Base-by-base conservation (phyloP, 2,888 invertebrate genomes). In the Alloscopus bannaensis region DNA sequence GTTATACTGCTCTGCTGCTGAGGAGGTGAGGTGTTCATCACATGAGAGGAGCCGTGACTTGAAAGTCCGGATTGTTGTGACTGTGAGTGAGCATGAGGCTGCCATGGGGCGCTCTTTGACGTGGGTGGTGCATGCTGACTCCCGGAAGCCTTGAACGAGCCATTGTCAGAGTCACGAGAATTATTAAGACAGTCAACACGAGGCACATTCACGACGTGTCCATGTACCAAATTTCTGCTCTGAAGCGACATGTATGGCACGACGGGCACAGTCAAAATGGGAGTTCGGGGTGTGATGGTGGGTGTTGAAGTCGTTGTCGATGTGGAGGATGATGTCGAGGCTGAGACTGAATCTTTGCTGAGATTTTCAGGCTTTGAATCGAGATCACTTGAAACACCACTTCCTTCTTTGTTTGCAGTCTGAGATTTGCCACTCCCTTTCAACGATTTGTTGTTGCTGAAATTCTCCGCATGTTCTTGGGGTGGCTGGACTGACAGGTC, bases 251-350 rank as follows among this genome's bases (percentile, higher is more conserved):
- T 84, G 72, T 83, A 85, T 78, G 85, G 84, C 80, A 85, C 83
- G 71, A 84, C 83, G 72, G 86, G 86, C 82, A 86, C 86, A 36
- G 86, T 85, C 45, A 86, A 60, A 55, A 86, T 86, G 2, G 86
- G 84, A 26, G 83, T 75, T 20, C 84, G 70, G 26, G 83, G 75
- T 1, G 78, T 73, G n/a, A 81, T 42, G 0, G 76, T 68, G 1
- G 81, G 66, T 68, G 87, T 79, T 68, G 87, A 66, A 75, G 88
- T 81, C 73, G 87, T 84, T 77, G 87, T 77, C 65, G 83, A 57
- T 6, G 79, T 45, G n/a, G 80, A 40, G 3, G 72, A 20, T 1
- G 73, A 20, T 24, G 81, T 16, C 24, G 77, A 29, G 18, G 75
- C 60, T 8, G 68, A 50, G 2, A 24, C 11, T n/a, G 79, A 55